Evolutionary conservation across 2,888 invertebrate genomes (phyloP), one percentile per base, ranked within the genome.

Genomic region (Uloborus plumipes): DNA sequence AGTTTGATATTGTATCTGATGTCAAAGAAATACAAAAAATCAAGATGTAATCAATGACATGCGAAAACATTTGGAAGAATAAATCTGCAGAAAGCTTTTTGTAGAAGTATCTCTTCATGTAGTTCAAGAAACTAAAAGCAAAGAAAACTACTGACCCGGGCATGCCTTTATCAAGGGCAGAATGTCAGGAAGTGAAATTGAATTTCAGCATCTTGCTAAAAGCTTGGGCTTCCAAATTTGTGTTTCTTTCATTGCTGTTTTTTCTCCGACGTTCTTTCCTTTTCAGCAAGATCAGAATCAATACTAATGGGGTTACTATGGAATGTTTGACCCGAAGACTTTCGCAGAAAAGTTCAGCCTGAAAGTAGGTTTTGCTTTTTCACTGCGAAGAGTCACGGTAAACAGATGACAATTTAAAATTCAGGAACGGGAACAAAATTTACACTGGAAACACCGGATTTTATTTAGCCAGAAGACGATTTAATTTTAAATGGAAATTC

Each of bases 131-230:
- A 53, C 67, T 76, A 76, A 76, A 69, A 76, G 76, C 76, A 69
- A 76, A 76, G 69, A 31, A 64, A 64, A 69, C 50, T 66, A 61
- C 70, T 70, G 58, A 59, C 66, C 65, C 59, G 59, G 51, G 50
- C 72, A 72, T 67, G 66, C 59, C 64, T 79, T 79, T 79, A 79
- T 72, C 72, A 73, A 79, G 67, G 51, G 53, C 66, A 53, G 66
- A 61, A 73, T 67, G 66, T 69, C 76, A 53, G 47, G n/a, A n/a
- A 69, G 71, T 78, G 73, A 73, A 79, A 79, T 79, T 79, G 61
- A 72, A 79, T 79, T 79, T 79, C 61, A 73, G 67, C 59, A 67
- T 72, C 51, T 73, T 72, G 73, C 79, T 79, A 79, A 79, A 79
- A 79, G 72, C 79, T 51, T 58, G 26, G 18, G 65, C 51, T 66